phyloP scores from a whole-genome alignment of 1,140 invertebrate genomes.

The Himalopsyche phryganea region DNA sequence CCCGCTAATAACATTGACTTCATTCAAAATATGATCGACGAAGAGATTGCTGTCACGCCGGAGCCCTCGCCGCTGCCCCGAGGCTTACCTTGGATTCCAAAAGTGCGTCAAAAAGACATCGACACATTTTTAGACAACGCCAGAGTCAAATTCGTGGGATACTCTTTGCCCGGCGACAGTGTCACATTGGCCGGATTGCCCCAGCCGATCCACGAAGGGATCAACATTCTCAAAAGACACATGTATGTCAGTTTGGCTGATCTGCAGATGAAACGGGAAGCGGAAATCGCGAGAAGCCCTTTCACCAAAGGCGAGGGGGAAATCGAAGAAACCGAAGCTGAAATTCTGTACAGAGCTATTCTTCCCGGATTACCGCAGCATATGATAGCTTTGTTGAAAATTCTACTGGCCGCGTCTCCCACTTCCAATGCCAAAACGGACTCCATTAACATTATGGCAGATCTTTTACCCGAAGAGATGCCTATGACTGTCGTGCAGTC shows the following conservation, averaged over 20 bases:
- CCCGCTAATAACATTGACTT: background rate
- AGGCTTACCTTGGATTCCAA: constrained; percentile 90
- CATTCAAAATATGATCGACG: constrained; percentile 6
- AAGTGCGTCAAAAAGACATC: constrained; percentile 92
- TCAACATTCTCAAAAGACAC: constrained; percentile 85
- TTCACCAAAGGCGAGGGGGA: constrained; percentile 71
- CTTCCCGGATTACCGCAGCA: constrained; percentile 92
- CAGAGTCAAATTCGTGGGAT: constrained; percentile 93
- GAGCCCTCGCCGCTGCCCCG: constrained; percentile 51
- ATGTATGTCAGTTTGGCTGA: constrained; percentile 82
- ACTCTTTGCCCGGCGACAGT: constrained; percentile 78
- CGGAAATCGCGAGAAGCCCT: constrained; percentile 75
- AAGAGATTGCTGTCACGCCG: constrained; percentile 34
- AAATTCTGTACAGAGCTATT: constrained; percentile 88
- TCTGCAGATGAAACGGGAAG: constrained; percentile 78
- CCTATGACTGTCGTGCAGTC: constrained; percentile 96
- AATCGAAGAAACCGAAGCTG: constrained; percentile 74
- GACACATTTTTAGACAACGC: constrained; percentile 89
- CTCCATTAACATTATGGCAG: constrained; percentile 97
- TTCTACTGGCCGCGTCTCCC: constrained; percentile 93
- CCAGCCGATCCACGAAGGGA: constrained; percentile 91
- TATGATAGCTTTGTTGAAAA: constrained; percentile 96
- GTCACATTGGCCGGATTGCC: constrained; percentile 89
- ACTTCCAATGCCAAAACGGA: constrained; percentile 98
- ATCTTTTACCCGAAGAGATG: constrained; percentile 95